Conservation (phyloP, 2,113 vertebrate genomes). For the Ivindomyrus marchei region DNA sequence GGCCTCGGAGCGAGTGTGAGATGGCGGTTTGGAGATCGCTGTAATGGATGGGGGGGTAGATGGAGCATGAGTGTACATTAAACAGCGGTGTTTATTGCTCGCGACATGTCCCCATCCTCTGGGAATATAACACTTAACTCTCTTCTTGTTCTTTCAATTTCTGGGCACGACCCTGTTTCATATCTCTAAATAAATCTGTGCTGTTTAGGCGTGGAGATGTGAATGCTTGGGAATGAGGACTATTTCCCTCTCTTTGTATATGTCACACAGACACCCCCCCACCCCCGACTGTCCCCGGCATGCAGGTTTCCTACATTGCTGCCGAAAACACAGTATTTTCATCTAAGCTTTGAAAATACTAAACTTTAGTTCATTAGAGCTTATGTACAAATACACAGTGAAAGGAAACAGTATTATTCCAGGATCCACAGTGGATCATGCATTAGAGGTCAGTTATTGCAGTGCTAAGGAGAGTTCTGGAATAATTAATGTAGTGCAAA, state of each 20-base stretch:
- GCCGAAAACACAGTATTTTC: neutral
- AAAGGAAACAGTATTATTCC: neutral
- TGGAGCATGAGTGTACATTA: constrained; percentile 99
- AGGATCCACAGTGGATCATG: neutral
- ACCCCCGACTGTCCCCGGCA: neutral
- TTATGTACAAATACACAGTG: neutral
- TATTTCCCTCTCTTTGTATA: constrained; percentile 2
- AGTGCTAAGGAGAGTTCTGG: neutral
- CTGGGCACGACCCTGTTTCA: constrained; percentile 77
- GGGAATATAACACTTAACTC: constrained; percentile 96
- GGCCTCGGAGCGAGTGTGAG: constrained; percentile 91
- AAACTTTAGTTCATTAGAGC: neutral
- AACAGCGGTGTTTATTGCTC: constrained; percentile 89
- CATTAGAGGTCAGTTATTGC: neutral
- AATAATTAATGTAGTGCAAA: neutral
- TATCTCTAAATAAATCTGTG: constrained; percentile 51
- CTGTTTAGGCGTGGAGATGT: constrained; percentile 37
- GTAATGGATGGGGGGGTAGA: constrained; percentile 93
- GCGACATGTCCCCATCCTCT: constrained; percentile 78
- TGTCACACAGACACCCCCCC: neutral
- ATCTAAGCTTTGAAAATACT: neutral
- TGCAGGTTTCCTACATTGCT: neutral
- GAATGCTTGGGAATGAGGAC: constrained; percentile 11
- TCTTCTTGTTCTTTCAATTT: constrained; percentile 95
- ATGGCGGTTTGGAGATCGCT: constrained; percentile 86